Percentiles rank a stretch among this genome's conserved stretches.
Conservation (phyloP, 2,797 vertebrate genomes). For the Onychomys torridus region DNA sequence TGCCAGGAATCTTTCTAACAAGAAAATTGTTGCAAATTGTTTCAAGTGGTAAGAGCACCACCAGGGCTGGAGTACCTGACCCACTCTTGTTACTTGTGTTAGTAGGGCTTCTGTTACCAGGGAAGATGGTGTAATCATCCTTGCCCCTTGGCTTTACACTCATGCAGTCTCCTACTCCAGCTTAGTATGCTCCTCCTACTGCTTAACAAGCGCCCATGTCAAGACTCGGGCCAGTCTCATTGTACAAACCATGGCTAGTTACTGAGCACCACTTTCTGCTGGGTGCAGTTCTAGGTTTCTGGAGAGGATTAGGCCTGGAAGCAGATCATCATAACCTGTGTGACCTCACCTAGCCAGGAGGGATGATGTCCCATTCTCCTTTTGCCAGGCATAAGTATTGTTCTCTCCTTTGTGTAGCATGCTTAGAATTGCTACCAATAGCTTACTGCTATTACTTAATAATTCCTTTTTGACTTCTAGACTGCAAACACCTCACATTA, state of each 20-base stretch:
- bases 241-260: background rate
- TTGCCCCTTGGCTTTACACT: background rate
- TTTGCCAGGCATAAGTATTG: background rate
- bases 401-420: background rate
- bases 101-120: too few species aligned
- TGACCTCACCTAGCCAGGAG: background rate
- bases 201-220: background rate
- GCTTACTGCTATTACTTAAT: background rate
- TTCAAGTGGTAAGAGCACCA: background rate
- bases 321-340: background rate
- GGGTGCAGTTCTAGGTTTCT: background rate
- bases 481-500: background rate
- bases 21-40: too few species aligned
- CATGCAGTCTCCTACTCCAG: rapidly evolving
- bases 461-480: background rate
- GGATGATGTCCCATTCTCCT: background rate
- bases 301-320: background rate
- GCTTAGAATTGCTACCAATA: background rate
- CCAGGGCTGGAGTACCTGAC: background rate
- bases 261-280: background rate
- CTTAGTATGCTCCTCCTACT: background rate
- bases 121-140: background rate
- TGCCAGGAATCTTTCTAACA: background rate
- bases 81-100: too few species aligned
- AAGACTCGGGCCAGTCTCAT: background rate